Evolutionary conservation across 2,797 vertebrate genomes (phyloP), one percentile per base, ranked within the genome.

Genomic region (Chlorospingus semifuscus): DNA sequence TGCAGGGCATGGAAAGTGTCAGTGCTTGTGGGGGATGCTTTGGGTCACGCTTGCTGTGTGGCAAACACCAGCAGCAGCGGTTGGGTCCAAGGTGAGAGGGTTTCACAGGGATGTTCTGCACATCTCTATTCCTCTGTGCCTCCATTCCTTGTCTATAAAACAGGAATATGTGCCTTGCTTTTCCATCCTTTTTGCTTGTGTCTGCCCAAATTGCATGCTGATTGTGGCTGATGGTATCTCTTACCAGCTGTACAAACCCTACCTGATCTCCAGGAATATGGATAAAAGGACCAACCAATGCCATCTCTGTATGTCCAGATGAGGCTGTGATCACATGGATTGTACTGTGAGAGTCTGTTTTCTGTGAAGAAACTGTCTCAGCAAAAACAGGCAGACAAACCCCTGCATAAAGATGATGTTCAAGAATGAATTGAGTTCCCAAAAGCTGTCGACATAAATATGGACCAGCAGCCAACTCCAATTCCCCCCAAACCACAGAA

Each of bases 91-190:
- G 41, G 75, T 8, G 39, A 66, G 37, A 5, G 50, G n/a, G 24
- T 65, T 76, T 82, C 74, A 24, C 0, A 1, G 11, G 37, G 41
- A 18, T 92, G 44, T 78, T 46, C 49, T 27, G 72, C 41, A 16
- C 29, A 8, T 41, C 5, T 0, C n/a, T 22, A 6, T 8, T 81
- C 52, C 46, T 72, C 37, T 11, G 29, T 2, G 26, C 20, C 36
- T n/a, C 37, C 0, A 0, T 39, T 63, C 29, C 46, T 21, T 39
- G 34, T 17, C 44, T n/a, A 0, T n/a, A 0, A 11, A 21, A 12
- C 0, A 8, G 2, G 20, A n/a, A 50, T 2, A 0, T 3, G 4
- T 1, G 6, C 30, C 3, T 87, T 47, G 50, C 18, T 72, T 68
- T 34, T 50, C 61, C 71, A 32, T 32, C 36, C 41, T 32, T 57